Percentiles rank a stretch among this genome's conserved stretches.
These are phyloP conservation scores for Valencia hispanica DNA, from an alignment of 2,797 vertebrate genomes.

Conservation along the genomic window DNA sequence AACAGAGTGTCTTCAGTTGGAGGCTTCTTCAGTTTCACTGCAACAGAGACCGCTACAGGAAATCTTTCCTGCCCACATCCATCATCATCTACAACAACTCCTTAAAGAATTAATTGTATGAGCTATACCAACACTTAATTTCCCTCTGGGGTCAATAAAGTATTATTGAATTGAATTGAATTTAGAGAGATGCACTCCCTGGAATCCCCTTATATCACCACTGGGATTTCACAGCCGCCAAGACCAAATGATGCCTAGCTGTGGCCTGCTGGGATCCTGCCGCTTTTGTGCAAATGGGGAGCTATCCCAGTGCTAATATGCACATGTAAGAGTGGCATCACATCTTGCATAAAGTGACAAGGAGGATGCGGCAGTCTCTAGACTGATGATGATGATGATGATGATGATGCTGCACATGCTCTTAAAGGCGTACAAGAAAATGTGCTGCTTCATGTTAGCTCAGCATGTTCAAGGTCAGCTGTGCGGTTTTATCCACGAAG, in stretches of 20 bases:
- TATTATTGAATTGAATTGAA: no score
- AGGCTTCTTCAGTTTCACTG: no score
- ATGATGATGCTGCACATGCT: conserved; percentile 17
- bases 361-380: not conserved
- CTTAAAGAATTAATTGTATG: no score
- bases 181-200: not conserved
- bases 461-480: conserved; percentile 41
- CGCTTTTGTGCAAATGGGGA: not conserved
- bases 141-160: no score
- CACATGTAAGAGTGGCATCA: conserved; percentile 13
- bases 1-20: no score
- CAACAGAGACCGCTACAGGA: no score
- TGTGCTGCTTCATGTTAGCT: conserved; percentile 22
- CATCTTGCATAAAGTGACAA: conserved; percentile 37
- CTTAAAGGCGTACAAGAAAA: conserved; percentile 8
- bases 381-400: conserved; percentile 34
- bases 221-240: no score
- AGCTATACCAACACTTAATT: no score
- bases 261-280: conserved; percentile 7
- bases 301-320: conserved; percentile 12
- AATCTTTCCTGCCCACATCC: no score
- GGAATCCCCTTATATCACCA: not conserved
- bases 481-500: conserved; percentile 3
- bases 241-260: conserved; percentile 12
- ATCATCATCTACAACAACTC: no score